Conservation (phyloP, 2,113 vertebrate species). For the Gnathonemus longibarbis region DNA sequence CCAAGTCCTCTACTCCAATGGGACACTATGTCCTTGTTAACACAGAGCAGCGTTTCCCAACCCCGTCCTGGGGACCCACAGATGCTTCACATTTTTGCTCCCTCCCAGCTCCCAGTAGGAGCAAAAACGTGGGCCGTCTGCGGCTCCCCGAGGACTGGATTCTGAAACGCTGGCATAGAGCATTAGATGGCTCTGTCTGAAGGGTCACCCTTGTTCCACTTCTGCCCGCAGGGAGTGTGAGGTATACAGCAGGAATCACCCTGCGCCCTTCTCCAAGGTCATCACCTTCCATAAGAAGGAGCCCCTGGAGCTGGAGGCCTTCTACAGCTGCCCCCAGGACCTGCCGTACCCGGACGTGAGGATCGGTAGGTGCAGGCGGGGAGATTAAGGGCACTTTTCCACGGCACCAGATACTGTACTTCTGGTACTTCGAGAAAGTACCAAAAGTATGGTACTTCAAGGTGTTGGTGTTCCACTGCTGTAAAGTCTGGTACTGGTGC, state of each 20-base stretch:
- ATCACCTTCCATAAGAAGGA: constrained; percentile 97
- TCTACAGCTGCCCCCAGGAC: constrained; percentile 80
- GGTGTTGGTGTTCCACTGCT: no score
- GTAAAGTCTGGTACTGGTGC: no score
- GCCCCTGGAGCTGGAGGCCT: constrained; percentile 87
- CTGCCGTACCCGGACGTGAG: constrained; percentile 83
- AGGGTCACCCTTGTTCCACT: not conserved
- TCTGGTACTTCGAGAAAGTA: no score
- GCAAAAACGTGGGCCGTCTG: not conserved
- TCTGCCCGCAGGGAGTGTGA: constrained; percentile 76
- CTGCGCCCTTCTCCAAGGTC: constrained; percentile 91
- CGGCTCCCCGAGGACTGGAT: not conserved
- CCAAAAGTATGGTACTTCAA: no score
- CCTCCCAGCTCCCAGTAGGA: not conserved
- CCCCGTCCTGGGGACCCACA: not conserved
- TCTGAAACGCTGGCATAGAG: not conserved
- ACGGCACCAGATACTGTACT: no score
- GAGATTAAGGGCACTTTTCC: not conserved
- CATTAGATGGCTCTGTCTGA: not conserved
- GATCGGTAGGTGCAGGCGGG: constrained; percentile 69
- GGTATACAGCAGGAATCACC: constrained; percentile 87
- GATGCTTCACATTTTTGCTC: not conserved
- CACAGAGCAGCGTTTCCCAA: not conserved
- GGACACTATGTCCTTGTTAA: not conserved
- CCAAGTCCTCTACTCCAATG: not conserved